Evolutionary conservation across 2,888 invertebrate species (phyloP).

Genomic region (Agrochola circellaris): DNA sequence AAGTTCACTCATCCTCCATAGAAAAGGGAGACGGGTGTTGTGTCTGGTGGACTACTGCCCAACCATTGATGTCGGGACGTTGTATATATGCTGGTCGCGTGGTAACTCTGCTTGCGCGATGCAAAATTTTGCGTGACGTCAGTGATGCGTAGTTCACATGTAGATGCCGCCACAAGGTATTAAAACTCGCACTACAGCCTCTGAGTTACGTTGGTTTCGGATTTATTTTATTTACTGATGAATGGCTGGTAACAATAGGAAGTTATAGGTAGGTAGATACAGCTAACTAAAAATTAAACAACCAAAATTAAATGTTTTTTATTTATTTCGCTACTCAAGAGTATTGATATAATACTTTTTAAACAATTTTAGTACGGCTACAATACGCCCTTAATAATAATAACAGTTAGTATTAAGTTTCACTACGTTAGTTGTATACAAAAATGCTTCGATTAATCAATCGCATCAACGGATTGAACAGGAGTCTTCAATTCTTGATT

Average conservation of each 20-base stretch:
- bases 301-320: neutral
- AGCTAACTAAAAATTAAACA: slow-evolving; percentile 1
- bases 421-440: neutral
- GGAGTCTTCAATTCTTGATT: neutral
- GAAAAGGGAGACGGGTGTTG: too few species aligned
- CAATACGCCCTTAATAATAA: neutral
- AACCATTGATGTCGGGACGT: neutral
- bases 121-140: neutral
- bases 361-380: slow-evolving; percentile 2
- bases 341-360: slow-evolving; percentile 4
- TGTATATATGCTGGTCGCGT: neutral
- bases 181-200: too few species aligned
- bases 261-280: neutral
- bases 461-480: neutral
- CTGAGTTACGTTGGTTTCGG: neutral
- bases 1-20: too few species aligned
- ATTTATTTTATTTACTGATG: neutral
- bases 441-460: neutral
- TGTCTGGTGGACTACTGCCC: too few species aligned
- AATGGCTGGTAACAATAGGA: neutral
- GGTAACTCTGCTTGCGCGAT: neutral
- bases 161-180: neutral
- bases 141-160: neutral
- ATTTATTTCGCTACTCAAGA: slow-evolving; percentile 5
- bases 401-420: neutral